Evolutionary conservation across 2,888 invertebrate genomes (phyloP), one percentile per base, ranked within the genome.

Genomic region (Bembecia ichneumoniformis): DNA sequence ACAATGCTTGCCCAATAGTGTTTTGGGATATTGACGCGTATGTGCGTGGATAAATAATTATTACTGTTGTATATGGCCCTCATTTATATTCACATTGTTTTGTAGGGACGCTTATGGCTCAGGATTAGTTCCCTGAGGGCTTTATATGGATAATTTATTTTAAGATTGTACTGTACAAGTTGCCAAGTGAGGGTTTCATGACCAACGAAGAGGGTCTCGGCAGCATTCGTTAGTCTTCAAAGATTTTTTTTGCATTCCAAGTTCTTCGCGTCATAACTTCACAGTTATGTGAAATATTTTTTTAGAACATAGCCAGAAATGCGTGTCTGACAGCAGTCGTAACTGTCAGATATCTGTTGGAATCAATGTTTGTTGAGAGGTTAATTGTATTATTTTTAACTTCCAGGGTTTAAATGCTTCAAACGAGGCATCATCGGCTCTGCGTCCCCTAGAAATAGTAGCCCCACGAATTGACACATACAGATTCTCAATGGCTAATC

Each of bases 401-500:
- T 90, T 91, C 4, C 89, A 94, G 94, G 93, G 93, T 60, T 78
- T 93, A 71, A 93, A 92, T 73, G 83, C 80, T 1, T 63, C 75
- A 11, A 74, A 55, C 55, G 83, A 84, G 49, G 68, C 88, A 48
- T 83, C 89, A 58, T 84, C 90, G 20, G 88, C 89, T 28, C 80
- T 91, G 66, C 87, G 91, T 63, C 93, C 92, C 7, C 84, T 92
- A 63, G 93, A 93, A 76, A 92, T 93, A 63, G 91, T 93, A 52
- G 91, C 93, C n/a, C 94, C 95, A 46, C 82, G 95, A 58, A 95
- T 96, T 65, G 96, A 96, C 84, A 93, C 94, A 54, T 95, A 96
- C 82, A 90, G 97, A 66, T 97, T 97, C 82, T 97, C 96, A 49
- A 96, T 97, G 96, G 97, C 97, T 48, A 97, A 97, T 80, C 90